A percentile compares a stretch with the other conserved stretches of the same genome.
phyloP scores from a whole-genome alignment of 2,888 invertebrate genomes.

The Argynnis bischoffii region DNA sequence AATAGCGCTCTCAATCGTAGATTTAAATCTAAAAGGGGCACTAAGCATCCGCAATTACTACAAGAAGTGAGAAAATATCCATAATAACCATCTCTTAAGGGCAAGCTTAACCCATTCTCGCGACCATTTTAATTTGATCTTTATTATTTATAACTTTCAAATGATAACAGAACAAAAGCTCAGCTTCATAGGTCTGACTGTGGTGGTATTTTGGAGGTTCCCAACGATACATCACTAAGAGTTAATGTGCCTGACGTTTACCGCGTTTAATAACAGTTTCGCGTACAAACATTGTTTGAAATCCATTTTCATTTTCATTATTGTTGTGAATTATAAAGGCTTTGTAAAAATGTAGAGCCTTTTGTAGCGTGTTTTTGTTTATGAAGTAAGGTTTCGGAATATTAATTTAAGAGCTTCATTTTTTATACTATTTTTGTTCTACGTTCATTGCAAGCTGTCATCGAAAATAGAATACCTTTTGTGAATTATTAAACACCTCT shows the following conservation, averaged over 20 bases:
- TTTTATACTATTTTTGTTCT: slow-evolving; percentile 23
- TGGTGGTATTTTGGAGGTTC: slow-evolving; percentile 18
- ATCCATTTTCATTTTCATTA: slow-evolving; percentile 43
- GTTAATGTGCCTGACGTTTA: slow-evolving; percentile 28
- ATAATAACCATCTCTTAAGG: slow-evolving; percentile 22
- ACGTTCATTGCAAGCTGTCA: slow-evolving; percentile 10
- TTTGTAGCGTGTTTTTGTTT: slow-evolving; percentile 38
- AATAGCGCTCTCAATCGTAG: not conserved
- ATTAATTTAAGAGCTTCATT: slow-evolving; percentile 29
- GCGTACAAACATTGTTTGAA: slow-evolving; percentile 45
- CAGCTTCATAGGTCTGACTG: slow-evolving; percentile 5
- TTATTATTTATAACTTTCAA: slow-evolving; percentile 17
- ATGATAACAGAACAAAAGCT: slow-evolving; percentile 13
- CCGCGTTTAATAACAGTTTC: slow-evolving; percentile 41
- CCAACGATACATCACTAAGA: slow-evolving; percentile 28
- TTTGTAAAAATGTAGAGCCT: slow-evolving; percentile 32
- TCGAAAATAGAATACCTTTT: slow-evolving; percentile 20
- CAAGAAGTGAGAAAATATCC: slow-evolving; percentile 22
- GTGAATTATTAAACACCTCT: slow-evolving; percentile 24
- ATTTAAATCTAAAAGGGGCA: slow-evolving; percentile 24
- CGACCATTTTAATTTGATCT: slow-evolving; percentile 16
- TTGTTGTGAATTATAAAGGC: slow-evolving; percentile 40
- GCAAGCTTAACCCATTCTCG: slow-evolving; percentile 18
- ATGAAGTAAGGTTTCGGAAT: slow-evolving; percentile 35
- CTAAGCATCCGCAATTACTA: slow-evolving; percentile 11